phyloP scores from a whole-genome alignment of 2,797 vertebrate genomes.

The Crocidura indochinensis region DNA sequence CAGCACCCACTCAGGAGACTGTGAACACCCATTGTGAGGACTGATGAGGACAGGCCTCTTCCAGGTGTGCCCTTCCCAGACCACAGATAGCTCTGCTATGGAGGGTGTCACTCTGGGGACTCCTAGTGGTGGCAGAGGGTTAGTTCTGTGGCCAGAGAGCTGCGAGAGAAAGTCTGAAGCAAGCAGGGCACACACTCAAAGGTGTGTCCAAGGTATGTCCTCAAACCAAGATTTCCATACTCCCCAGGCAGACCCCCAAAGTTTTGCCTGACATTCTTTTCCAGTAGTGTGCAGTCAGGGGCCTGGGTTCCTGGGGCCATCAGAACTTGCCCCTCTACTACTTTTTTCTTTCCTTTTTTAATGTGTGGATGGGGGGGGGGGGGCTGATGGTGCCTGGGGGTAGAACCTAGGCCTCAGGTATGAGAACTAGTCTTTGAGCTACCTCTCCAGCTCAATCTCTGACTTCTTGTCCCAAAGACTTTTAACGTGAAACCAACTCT shows the following conservation, averaged over 20 bases:
- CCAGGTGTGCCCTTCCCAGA: slow-evolving; percentile 70
- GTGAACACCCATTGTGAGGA: no score
- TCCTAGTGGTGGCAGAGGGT: slow-evolving; percentile 67
- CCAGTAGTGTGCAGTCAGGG: no score
- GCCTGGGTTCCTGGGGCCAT: no score
- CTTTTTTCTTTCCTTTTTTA: no score
- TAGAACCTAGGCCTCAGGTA: no score
- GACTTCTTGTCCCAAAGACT: background rate
- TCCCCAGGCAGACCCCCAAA: background rate
- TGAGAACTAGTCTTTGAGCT: no score
- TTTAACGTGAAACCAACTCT: background rate
- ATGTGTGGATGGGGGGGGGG: no score
- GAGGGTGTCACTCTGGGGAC: slow-evolving; percentile 63
- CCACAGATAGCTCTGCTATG: slow-evolving; percentile 66
- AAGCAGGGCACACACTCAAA: background rate
- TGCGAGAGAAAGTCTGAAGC: slow-evolving; percentile 23
- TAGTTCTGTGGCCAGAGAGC: background rate
- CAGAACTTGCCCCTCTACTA: no score
- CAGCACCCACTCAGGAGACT: no score
- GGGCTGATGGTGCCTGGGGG: no score
- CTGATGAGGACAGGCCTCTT: slow-evolving; percentile 39
- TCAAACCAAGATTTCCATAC: background rate
- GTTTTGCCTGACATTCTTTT: no score
- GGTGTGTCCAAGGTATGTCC: background rate
- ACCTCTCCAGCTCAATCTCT: no score